Evolutionary conservation across 2,113 vertebrate species (phyloP), one percentile per base, ranked within the genome.

Genomic region (Epinephelus lanceolatus): DNA sequence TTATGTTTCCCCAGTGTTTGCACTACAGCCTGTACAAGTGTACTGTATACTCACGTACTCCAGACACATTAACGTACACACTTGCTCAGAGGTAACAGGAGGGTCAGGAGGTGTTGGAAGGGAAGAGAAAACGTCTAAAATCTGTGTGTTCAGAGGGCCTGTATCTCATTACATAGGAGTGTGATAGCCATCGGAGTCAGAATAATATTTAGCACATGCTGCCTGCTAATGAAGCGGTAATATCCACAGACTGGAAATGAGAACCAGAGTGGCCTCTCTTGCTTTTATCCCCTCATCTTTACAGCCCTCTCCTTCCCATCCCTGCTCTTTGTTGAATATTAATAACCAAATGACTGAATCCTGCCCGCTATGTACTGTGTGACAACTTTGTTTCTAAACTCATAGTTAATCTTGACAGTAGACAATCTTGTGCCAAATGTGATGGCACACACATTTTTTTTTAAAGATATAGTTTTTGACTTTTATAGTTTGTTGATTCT

Each of bases 131-230:
- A 66, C 10, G 68, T 88, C 69, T 81, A 59, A 85, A 56, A 85
- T 82, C 63, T 79, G 85, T 79, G 88, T 88, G 83, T 91, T 90
- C 79, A 88, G 18, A 79, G 42, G 67, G 86, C 78, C 86, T 91
- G 90, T 87, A 96, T 97, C 96, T 91, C 93, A 95, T 97, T 97
- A 96, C 97, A 96, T 89, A 96, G 95, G 90, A 94, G 91, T 93
- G 96, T 94, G 96, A 98, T 97, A 97, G 95, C 93, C 95, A 98
- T 97, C 97, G 95, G 93, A 95, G 95, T 95, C 96, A 95, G 96
- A 98, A 97, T 97, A 97, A 98, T 97, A 98, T 97, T 97, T 96
- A 97, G 96, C 97, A 97, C 97, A 97, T 97, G 97, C 96, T 95
- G 96, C 95, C 95, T 96, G 97, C 97, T 97, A 97, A 97, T 97